Evolutionary conservation across 1,140 invertebrate species (phyloP).

Genomic region (Melitaea cinxia): DNA sequence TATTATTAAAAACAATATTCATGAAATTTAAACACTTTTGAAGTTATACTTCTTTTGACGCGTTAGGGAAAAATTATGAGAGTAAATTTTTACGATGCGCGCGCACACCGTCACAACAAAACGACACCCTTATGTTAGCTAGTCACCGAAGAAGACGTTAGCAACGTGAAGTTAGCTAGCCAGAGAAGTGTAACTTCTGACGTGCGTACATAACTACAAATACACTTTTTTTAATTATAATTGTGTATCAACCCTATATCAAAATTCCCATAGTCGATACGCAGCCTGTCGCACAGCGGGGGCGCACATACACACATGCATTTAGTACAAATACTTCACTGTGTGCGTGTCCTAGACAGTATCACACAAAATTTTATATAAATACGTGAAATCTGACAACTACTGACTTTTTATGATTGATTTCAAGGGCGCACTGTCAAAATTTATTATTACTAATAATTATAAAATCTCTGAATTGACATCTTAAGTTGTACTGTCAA

Average conservation of each 20-base stretch:
- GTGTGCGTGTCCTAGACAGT: slow-evolving; percentile 26
- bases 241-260: slow-evolving; percentile 23
- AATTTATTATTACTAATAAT: neutral
- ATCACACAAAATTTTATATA: slow-evolving; percentile 19
- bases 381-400: slow-evolving; percentile 21
- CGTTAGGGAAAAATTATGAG: too few relatives aligned
- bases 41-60: too few relatives aligned
- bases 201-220: neutral
- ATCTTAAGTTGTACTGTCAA: too few relatives aligned
- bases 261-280: slow-evolving; percentile 42
- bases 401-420: neutral
- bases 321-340: slow-evolving; percentile 10
- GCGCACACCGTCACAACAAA: too few relatives aligned
- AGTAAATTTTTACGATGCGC: too few relatives aligned
- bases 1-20: too few relatives aligned
- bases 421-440: neutral
- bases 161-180: too few relatives aligned
- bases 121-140: too few relatives aligned
- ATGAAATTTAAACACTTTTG: too few relatives aligned
- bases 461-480: too few relatives aligned
- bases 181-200: too few relatives aligned
- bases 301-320: slow-evolving; percentile 23
- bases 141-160: too few relatives aligned
- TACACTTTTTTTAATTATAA: neutral
- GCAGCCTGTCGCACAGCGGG: slow-evolving; percentile 35